A percentile compares a stretch with the other conserved stretches of the same genome.
These are phyloP conservation scores for Pterois miles DNA, from an alignment of 2,797 vertebrate genomes.

Conservation along the genomic window DNA sequence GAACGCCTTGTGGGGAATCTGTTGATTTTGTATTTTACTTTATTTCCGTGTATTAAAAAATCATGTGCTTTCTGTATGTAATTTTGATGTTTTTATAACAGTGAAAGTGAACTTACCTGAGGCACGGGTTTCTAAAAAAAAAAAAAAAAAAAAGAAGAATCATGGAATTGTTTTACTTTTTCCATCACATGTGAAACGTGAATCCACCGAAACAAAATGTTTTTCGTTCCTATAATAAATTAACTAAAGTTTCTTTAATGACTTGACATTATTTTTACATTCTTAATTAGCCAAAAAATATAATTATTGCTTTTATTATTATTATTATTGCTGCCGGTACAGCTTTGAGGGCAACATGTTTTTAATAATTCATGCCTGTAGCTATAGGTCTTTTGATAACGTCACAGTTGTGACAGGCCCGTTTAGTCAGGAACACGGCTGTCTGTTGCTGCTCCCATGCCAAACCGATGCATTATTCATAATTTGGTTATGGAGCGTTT, in stretches of 20 bases:
- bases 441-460: conserved; percentile 63
- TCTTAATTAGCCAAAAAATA: conserved; percentile 20
- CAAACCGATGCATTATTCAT: conserved; percentile 79
- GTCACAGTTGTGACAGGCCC: conserved; percentile 76
- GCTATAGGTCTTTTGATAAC: conserved; percentile 75
- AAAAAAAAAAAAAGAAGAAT: conserved; percentile 50
- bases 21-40: conserved; percentile 83
- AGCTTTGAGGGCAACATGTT: conserved; percentile 31
- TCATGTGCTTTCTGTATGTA: conserved; percentile 88
- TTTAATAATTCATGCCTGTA: conserved; percentile 73
- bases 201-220: conserved; percentile 81
- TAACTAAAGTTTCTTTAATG: conserved; percentile 79
- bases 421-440: conserved; percentile 75
- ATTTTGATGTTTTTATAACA: conserved; percentile 88
- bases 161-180: conserved; percentile 75
- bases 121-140: conserved; percentile 74
- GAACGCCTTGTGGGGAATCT: conserved; percentile 87
- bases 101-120: conserved; percentile 86
- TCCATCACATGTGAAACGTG: conserved; percentile 85
- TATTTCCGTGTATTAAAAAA: conserved; percentile 88
- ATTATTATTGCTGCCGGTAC: conserved; percentile 30
- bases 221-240: conserved; percentile 87
- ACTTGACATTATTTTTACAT: conserved; percentile 64
- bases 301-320: background rate
- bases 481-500: conserved; percentile 73